Conservation (phyloP, 2,113 vertebrate species). For the Motacilla alba region DNA sequence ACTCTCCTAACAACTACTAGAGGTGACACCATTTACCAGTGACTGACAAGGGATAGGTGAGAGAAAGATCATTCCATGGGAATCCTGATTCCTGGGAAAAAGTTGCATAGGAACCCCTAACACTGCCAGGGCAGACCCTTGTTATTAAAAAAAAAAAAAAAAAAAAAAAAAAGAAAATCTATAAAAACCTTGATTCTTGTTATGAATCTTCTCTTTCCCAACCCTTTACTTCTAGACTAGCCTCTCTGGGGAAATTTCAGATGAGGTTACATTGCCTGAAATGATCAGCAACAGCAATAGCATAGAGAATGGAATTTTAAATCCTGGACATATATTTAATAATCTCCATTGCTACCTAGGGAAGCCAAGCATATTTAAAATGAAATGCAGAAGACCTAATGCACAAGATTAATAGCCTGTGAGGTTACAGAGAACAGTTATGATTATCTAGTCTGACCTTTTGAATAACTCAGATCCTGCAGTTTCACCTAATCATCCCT, state of each 20-base stretch:
- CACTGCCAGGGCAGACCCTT: background rate
- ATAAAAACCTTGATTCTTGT: background rate
- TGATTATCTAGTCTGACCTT: conserved; percentile 38
- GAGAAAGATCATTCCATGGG: background rate
- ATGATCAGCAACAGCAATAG: background rate
- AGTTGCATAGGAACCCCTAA: background rate
- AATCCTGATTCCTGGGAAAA: background rate
- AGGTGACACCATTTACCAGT: background rate
- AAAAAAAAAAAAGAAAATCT: background rate
- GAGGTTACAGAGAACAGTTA: background rate
- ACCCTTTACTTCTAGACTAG: background rate
- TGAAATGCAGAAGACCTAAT: background rate
- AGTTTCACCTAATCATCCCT: conserved; percentile 13
- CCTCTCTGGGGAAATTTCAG: background rate
- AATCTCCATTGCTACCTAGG: background rate
- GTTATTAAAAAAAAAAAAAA: background rate
- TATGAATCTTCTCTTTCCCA: background rate
- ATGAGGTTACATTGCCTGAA: background rate
- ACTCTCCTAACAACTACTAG: background rate
- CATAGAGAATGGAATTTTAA: conserved; percentile 13
- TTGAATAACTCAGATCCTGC: background rate
- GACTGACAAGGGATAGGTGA: background rate
- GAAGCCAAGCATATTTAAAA: conserved; percentile 15
- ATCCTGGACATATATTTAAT: background rate
- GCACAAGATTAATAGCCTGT: conserved; percentile 5